Evolutionary conservation across 2,113 vertebrate genomes (phyloP).

Genomic region (Melanotaenia duboulayi): DNA sequence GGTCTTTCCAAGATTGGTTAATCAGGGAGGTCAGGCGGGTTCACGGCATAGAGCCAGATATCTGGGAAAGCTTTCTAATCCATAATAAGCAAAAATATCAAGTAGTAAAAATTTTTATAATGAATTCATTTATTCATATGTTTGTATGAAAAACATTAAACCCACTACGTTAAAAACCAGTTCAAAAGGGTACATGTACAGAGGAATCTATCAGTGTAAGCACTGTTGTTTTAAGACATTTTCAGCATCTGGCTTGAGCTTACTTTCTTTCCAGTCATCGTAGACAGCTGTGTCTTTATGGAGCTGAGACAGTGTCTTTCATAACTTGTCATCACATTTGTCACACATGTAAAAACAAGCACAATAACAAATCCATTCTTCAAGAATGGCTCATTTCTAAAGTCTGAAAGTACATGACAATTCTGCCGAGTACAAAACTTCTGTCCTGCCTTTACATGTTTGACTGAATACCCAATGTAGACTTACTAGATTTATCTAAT

Average conservation of each 20-base stretch:
- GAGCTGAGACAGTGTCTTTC: background rate
- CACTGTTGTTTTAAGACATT: no score
- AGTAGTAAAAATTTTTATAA: background rate
- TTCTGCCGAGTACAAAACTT: background rate
- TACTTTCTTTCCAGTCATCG: background rate
- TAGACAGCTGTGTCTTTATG: background rate
- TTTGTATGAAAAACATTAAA: background rate
- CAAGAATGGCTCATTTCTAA: no score
- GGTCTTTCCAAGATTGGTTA: constrained; percentile 35
- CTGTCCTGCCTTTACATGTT: background rate
- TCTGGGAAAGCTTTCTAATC: background rate
- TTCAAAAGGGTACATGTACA: no score
- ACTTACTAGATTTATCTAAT: background rate
- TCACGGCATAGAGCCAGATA: background rate
- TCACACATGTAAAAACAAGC: background rate
- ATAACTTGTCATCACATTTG: background rate
- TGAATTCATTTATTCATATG: background rate
- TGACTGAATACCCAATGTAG: background rate
- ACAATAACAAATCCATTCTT: no score
- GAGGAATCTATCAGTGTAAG: no score
- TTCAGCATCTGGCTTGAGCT: no score
- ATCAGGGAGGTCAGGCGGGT: constrained; percentile 1
- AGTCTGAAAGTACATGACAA: no score
- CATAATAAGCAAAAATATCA: background rate
- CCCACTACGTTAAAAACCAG: no score